These are phyloP conservation scores for Acropternis orthonyx DNA, from an alignment of 2,797 vertebrate species.

Conservation along the genomic window DNA sequence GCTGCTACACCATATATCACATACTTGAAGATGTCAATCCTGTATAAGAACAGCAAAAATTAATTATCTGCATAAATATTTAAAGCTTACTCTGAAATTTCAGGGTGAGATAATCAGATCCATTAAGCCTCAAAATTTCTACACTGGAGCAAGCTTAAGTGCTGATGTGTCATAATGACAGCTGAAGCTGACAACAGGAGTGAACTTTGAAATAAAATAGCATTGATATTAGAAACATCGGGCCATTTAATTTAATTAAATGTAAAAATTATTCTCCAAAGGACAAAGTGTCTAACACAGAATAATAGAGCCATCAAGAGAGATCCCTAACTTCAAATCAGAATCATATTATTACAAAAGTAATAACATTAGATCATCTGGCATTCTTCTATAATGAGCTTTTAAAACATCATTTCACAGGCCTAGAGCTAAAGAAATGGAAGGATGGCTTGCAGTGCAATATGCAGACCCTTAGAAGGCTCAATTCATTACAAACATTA, in stretches of 20 bases:
- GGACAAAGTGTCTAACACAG: not conserved
- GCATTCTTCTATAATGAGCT: not conserved
- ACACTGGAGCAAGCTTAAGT: not conserved
- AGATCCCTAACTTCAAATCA: not conserved
- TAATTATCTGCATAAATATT: conserved; percentile 5
- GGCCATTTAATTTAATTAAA: not conserved
- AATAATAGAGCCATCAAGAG: not conserved
- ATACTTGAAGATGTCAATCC: conserved; percentile 99
- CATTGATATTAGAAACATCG: not conserved
- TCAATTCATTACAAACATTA: not conserved
- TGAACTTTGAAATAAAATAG: not conserved
- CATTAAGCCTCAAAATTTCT: not conserved
- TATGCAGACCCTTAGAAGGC: not conserved
- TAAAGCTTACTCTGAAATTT: not conserved
- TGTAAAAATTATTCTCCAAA: not conserved
- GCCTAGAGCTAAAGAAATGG: not conserved
- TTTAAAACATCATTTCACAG: not conserved
- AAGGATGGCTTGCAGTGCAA: not conserved
- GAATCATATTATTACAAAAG: not conserved
- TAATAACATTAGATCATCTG: not conserved
- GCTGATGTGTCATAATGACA: not conserved
- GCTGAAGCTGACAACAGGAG: not conserved
- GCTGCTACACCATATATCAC: conserved; percentile 98
- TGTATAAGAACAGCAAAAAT: conserved; percentile 65
- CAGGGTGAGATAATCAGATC: not conserved